These are phyloP conservation scores for Drosophila vallismaia DNA, from an alignment of 2,888 invertebrate species.

Conservation along the genomic window DNA sequence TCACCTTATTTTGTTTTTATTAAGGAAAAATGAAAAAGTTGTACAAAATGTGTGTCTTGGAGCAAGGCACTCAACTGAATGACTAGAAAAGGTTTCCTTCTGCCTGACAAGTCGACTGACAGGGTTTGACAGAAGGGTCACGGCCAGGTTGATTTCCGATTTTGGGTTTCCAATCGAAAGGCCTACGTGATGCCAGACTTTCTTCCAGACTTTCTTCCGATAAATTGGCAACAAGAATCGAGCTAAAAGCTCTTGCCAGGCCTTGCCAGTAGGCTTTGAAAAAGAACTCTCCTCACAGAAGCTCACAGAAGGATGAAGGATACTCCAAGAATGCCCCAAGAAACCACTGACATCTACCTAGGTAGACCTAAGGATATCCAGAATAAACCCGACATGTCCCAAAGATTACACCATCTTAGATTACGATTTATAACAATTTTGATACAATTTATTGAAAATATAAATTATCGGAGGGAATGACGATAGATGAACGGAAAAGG, in stretches of 20 bases:
- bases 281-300: too few species aligned
- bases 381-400: not conserved
- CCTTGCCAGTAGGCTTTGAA: too few species aligned
- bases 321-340: too few species aligned
- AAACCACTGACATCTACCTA: too few species aligned
- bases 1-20: constrained; percentile 6
- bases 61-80: constrained; percentile 9
- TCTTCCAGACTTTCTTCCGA: too few species aligned
- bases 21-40: constrained; percentile 5
- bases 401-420: not conserved
- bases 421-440: not conserved
- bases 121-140: not conserved
- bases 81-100: not conserved
- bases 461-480: not conserved
- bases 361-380: too few species aligned
- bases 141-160: not conserved
- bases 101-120: not conserved
- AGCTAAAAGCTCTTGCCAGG: too few species aligned
- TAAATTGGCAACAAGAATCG: too few species aligned
- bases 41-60: constrained; percentile 1
- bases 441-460: not conserved
- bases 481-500: not conserved
- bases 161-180: not conserved
- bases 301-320: too few species aligned
- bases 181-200: not conserved